Evolutionary conservation across 2,888 invertebrate genomes (phyloP), one percentile per base, ranked within the genome.

Genomic region (Yponomeuta malinellus): DNA sequence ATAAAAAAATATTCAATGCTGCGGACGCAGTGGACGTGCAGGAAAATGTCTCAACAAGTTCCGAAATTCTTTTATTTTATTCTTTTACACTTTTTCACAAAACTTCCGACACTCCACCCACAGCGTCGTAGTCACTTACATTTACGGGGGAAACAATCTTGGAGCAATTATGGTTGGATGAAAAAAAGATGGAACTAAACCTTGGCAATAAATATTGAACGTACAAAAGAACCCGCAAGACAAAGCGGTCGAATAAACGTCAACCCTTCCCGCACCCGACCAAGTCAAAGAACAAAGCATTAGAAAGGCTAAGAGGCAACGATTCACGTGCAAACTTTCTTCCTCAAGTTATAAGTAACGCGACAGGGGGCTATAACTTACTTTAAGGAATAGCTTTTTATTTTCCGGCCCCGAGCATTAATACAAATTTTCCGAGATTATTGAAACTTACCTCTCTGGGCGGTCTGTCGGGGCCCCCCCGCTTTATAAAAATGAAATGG

Each of bases 381-480:
- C 71, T 73, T 75, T 78, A 80, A 81, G 81, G 81, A 81, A 82
- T 80, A 79, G 74, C 83, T 77, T 81, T 83, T 82, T 81, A 80
- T 79, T 78, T 80, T 79, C 78, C 83, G 81, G 80, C 78, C 78
- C 78, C 78, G 72, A 74, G 81, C 82, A 84, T 84, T 83, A 83
- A 84, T 83, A 84, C 80, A 81, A 80, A 83, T 84, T 83, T 82
- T 81, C 76, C 75, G 74, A 79, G 80, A 81, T 83, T 81, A 81
- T 81, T 79, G 79, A 79, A 76, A 81, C 77, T 78, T 78, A 80
- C 76, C 72, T 77, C 72, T 77, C 74, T 15, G 73, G 69, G 69
- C 74, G 73, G 76, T 71, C 73, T 71, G 69, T 72, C 74, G 74
- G 76, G 74, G 72, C 71, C 73, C 70, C 70, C 72, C 73, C 74